Percentiles rank a stretch among this genome's conserved stretches.
Evolutionary conservation across 2,888 invertebrate species (phyloP).

Genomic region (Mactromeris polynyma): DNA sequence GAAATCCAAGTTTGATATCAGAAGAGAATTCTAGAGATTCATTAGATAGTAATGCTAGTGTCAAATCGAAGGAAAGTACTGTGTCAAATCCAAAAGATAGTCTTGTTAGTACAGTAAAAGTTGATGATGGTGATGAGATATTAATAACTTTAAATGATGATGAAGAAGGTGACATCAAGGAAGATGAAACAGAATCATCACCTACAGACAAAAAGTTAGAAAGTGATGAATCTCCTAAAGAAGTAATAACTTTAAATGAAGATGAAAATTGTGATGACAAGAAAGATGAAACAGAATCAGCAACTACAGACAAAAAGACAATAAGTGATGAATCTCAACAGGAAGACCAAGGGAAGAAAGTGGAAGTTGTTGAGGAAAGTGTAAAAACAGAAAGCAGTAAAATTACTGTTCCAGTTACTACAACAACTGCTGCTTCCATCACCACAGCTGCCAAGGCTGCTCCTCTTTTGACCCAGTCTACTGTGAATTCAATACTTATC

Average conservation of each 20-base stretch:
- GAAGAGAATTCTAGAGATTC: conserved; percentile 65
- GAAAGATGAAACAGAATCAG: conserved; percentile 40
- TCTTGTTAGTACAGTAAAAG: conserved; percentile 67
- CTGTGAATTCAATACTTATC: neutral
- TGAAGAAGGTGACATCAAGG: conserved; percentile 32
- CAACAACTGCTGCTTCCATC: neutral
- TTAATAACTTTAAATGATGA: conserved; percentile 72
- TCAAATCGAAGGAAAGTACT: conserved; percentile 17
- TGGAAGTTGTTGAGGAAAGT: conserved; percentile 14
- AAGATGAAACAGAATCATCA: conserved; percentile 39
- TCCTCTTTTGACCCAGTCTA: neutral
- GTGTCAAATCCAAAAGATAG: conserved; percentile 41
- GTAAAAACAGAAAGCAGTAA: neutral
- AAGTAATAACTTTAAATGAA: conserved; percentile 72
- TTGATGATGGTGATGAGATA: conserved; percentile 68
- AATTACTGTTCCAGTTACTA: conserved; percentile 18
- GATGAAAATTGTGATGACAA: conserved; percentile 44
- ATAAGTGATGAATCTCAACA: conserved; percentile 14
- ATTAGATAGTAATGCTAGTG: conserved; percentile 37
- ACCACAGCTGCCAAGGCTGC: conserved; percentile 19
- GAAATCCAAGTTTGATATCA: conserved; percentile 48
- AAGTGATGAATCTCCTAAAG: conserved; percentile 10
- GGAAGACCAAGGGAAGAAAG: conserved; percentile 5
- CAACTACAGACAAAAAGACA: neutral
- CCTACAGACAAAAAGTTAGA: neutral